Percentiles rank a stretch among this genome's conserved stretches.
These are phyloP conservation scores for Zosterops japonicus DNA, from an alignment of 2,113 vertebrate genomes.

Conservation along the genomic window DNA sequence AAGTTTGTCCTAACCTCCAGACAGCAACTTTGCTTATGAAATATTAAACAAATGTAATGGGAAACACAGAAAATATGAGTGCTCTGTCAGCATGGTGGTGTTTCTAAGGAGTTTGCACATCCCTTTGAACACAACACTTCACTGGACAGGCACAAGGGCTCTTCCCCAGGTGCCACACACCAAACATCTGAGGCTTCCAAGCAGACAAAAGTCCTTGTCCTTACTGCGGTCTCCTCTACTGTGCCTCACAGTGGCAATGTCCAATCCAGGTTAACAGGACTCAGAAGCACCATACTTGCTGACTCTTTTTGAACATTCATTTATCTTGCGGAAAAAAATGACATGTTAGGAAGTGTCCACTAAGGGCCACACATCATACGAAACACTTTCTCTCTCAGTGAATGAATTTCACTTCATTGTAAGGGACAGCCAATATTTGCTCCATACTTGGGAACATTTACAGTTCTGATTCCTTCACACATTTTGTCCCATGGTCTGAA, in stretches of 20 bases:
- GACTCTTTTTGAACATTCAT: neutral
- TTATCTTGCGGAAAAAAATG: neutral
- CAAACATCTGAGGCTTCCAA: neutral
- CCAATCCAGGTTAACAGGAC: neutral
- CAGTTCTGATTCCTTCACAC: neutral
- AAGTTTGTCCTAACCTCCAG: neutral
- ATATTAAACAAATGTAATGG: neutral
- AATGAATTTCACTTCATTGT: neutral
- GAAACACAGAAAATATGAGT: neutral
- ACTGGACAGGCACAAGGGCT: neutral
- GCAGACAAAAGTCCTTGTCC: neutral
- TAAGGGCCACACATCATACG: neutral
- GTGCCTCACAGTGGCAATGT: neutral
- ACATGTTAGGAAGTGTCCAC: neutral
- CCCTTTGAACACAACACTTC: neutral
- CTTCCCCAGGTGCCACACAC: neutral
- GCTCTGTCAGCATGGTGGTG: neutral
- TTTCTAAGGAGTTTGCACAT: neutral
- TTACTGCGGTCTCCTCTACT: neutral
- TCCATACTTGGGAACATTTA: neutral
- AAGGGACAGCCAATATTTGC: neutral
- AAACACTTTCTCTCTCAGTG: neutral
- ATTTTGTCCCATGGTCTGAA: neutral
- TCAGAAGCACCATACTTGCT: neutral
- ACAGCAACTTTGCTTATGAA: neutral